phyloP scores from a whole-genome alignment of 2,888 invertebrate genomes.

The Chironomus tentans region DNA sequence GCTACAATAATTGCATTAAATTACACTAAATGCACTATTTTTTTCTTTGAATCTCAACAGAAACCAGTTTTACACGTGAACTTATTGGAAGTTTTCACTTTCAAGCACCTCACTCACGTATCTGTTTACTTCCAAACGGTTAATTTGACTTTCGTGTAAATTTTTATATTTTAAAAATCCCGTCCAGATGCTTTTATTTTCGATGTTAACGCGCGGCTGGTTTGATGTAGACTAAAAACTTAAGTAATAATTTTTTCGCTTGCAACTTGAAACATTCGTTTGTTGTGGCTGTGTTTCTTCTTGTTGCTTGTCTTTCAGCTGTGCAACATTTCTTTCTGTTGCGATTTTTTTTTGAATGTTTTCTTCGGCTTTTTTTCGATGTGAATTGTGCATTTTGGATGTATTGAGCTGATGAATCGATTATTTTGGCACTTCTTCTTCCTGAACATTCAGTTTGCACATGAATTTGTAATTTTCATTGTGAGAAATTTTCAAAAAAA shows the following conservation, averaged over 20 bases:
- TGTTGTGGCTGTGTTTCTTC: not conserved
- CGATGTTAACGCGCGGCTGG: constrained; percentile 13
- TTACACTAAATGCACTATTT: constrained; percentile 1
- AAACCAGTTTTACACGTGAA: constrained; percentile 20
- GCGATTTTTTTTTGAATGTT: no score
- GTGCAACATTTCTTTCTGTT: no score
- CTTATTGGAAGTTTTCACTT: constrained; percentile 9
- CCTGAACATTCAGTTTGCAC: no score
- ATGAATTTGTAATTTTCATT: no score
- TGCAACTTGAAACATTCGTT: not conserved
- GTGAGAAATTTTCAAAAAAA: no score
- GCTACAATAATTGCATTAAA: constrained; percentile 1
- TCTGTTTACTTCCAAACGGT: not conserved
- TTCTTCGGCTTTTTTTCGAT: not conserved
- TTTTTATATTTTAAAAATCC: not conserved
- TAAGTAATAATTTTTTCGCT: constrained; percentile 6
- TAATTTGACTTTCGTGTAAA: not conserved
- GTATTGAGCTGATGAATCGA: no score
- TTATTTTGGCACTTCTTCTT: no score
- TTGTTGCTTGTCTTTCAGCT: no score
- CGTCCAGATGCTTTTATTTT: not conserved
- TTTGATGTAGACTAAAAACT: constrained; percentile 11
- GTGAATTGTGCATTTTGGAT: not conserved
- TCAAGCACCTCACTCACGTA: not conserved
- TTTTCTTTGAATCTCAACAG: not conserved